Conservation (phyloP, 64 coral and sea anemone species). For the Porites australiensis region DNA sequence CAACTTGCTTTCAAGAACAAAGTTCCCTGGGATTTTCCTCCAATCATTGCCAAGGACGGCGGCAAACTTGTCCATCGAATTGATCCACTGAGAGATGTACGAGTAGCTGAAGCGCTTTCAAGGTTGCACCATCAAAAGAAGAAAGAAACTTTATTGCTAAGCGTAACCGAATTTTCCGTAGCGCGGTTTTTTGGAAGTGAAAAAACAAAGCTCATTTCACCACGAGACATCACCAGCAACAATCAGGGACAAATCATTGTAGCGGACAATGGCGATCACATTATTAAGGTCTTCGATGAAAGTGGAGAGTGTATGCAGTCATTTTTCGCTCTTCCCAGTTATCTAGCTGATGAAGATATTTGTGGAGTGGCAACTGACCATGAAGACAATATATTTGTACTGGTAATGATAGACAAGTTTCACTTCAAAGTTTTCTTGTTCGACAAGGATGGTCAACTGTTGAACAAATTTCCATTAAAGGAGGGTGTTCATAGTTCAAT, state of each 20-base stretch:
- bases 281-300: slow-evolving; percentile 61
- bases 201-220: neutral
- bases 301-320: slow-evolving; percentile 36
- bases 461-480: slow-evolving; percentile 15
- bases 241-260: slow-evolving; percentile 10
- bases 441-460: slow-evolving; percentile 21
- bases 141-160: neutral
- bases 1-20: neutral
- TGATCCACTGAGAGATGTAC: slow-evolving; percentile 72
- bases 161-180: neutral
- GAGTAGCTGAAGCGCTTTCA: slow-evolving; percentile 45
- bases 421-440: neutral
- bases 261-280: slow-evolving; percentile 46
- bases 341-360: slow-evolving; percentile 50
- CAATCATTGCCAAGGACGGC: slow-evolving; percentile 49
- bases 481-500: slow-evolving; percentile 55
- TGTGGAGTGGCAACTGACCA: slow-evolving; percentile 51
- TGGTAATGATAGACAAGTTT: slow-evolving; percentile 51
- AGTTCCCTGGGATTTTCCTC: slow-evolving; percentile 52
- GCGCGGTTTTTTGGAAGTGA: neutral
- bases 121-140: slow-evolving; percentile 19
- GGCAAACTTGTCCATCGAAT: neutral
- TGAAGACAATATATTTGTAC: slow-evolving; percentile 62
- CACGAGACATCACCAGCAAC: neutral
- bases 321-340: slow-evolving; percentile 32